Base-by-base conservation (phyloP, 1,140 invertebrate genomes). In the Drosophila aff. region DNA sequence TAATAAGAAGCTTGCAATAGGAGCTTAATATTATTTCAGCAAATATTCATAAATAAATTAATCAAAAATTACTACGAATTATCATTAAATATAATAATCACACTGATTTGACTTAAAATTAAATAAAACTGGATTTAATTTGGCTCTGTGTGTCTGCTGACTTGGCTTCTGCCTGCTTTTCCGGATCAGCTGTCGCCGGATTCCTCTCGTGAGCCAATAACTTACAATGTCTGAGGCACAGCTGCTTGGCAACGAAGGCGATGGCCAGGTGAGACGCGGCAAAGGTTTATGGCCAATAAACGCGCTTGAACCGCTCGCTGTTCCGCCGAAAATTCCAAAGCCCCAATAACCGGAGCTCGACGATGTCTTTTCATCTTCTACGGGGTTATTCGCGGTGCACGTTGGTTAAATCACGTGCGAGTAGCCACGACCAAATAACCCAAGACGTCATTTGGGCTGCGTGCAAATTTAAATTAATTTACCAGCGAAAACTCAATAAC, bases 381-480 rank as follows among this genome's bases (percentile, higher is more conserved):
- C 10, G 59, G 64, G 58, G 38, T 68, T 60, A 65, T 79, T 73
- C 63, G 58, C 49, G 43, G 69, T 69, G 71, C 74, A 84, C 84
- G 84, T 49, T 73, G 66, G 26, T 1, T 6, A 28, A 53, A 69
- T 87, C 84, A 87, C 84, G 84, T 85, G 85, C 71, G 59, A 58
- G 15, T 26, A 18, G 64, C 40, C 8, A 26, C 53, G 5, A 43
- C 38, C 11, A 76, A 82, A 73, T 77, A 77, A 62, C 64, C 63
- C 47, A 58, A 47, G 53, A 86, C 82, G 82, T 85, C 82, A 85
- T 52, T 80, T 85, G 61, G 69, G 40, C 83, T 81, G 73, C 76
- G 72, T 71, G 80, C 62, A 63, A 89, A 89, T 87, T 83, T 81
- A 89, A 66, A 89, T 77, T 71, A 72, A 89, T 80, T 81, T 49